Percentiles rank a stretch among this genome's conserved stretches.
phyloP scores from a whole-genome alignment of 1,140 invertebrate genomes.

The Capitella teleta region DNA sequence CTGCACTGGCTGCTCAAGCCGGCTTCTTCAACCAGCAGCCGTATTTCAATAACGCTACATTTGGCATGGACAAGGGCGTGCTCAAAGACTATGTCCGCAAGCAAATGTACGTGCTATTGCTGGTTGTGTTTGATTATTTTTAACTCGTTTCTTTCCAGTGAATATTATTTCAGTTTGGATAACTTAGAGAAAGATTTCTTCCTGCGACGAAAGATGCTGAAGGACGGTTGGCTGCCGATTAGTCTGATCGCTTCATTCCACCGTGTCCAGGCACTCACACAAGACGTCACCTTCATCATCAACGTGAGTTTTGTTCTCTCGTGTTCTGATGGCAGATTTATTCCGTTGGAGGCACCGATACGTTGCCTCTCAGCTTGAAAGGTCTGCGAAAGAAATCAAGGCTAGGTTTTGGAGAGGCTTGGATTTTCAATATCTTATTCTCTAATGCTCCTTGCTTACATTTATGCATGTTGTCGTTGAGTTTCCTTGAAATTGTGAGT shows the following conservation, averaged over 20 bases:
- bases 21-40: slow-evolving; percentile 11
- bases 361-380: no score
- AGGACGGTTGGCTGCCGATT: slow-evolving; percentile 82
- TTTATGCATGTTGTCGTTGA: no score
- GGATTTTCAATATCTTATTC: no score
- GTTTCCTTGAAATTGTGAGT: no score
- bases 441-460: no score
- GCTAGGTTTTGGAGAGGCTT: no score
- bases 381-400: slow-evolving; percentile 7
- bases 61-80: slow-evolving; percentile 15
- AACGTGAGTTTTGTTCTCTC: no score
- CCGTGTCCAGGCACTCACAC: slow-evolving; percentile 75
- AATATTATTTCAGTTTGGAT: slow-evolving; percentile 98
- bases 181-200: slow-evolving; percentile 94
- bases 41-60: slow-evolving; percentile 17
- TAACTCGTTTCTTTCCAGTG: slow-evolving; percentile 52
- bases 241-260: slow-evolving; percentile 91
- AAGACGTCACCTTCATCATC: slow-evolving; percentile 66
- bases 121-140: background rate
- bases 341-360: no score
- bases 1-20: background rate
- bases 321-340: no score
- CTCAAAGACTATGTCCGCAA: slow-evolving; percentile 28
- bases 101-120: slow-evolving; percentile 26
- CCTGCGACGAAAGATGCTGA: slow-evolving; percentile 89